Conservation (phyloP, 1,140 invertebrate genomes). For the Drosophila nikananu region DNA sequence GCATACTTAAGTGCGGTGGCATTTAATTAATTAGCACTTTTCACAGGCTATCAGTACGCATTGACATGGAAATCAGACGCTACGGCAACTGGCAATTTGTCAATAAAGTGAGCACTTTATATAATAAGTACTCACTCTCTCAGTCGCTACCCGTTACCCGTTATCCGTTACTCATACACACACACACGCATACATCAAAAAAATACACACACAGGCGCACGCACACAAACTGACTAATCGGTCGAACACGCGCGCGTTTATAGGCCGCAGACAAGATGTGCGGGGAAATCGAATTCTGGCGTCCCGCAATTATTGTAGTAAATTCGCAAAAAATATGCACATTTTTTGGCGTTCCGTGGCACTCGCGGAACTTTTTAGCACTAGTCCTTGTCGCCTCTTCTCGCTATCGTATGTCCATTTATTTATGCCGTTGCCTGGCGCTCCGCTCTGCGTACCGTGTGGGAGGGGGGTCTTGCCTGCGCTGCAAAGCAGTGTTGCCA, state of each 20-base stretch:
- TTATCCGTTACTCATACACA: constrained; percentile 25
- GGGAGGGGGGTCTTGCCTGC: constrained; percentile 13
- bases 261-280: constrained; percentile 32
- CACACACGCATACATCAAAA: neutral
- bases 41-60: constrained; percentile 20
- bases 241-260: constrained; percentile 72
- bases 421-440: constrained; percentile 33
- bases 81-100: constrained; percentile 39
- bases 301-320: constrained; percentile 26
- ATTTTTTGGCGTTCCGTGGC: neutral
- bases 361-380: constrained; percentile 14
- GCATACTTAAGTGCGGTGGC: constrained; percentile 65
- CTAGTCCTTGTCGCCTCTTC: constrained; percentile 1
- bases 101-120: constrained; percentile 62
- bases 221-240: constrained; percentile 13
- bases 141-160: constrained; percentile 5
- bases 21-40: constrained; percentile 67
- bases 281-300: constrained; percentile 51
- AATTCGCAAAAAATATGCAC: constrained; percentile 15
- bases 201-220: constrained; percentile 11
- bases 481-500: constrained; percentile 18
- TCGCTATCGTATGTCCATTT: constrained; percentile 27
- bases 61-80: constrained; percentile 33
- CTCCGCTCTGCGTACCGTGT: constrained; percentile 37
- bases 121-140: constrained; percentile 71